phyloP scores from a whole-genome alignment of 2,797 vertebrate genomes.

The Geotrypetes seraphini region DNA sequence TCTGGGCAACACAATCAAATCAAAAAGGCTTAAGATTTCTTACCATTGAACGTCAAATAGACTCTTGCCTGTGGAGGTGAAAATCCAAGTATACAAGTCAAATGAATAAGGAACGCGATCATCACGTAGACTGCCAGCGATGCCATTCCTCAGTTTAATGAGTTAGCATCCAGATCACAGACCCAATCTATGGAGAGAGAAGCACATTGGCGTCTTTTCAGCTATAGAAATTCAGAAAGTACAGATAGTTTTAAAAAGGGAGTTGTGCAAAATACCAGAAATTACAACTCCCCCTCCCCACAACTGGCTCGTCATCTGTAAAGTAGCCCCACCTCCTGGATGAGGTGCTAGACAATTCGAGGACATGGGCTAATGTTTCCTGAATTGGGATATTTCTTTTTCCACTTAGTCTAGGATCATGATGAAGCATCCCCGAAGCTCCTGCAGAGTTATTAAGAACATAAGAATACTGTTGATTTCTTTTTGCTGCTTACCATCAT shows the following conservation, averaged over 20 bases:
- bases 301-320: conserved; percentile 19
- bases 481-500: too few species aligned
- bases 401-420: conserved; percentile 14
- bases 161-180: conserved; percentile 38
- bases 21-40: conserved; percentile 24
- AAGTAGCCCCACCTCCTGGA: conserved; percentile 37
- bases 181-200: conserved; percentile 35
- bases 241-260: too few species aligned
- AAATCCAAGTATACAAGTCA: conserved; percentile 44
- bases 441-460: too few species aligned
- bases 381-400: conserved; percentile 11
- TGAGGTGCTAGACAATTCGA: too few species aligned
- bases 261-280: too few species aligned
- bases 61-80: conserved; percentile 60
- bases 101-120: conserved; percentile 50
- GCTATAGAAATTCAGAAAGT: too few species aligned
- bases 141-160: conserved; percentile 46
- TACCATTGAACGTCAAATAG: conserved; percentile 61
- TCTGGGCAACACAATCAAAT: too few species aligned
- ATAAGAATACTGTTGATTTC: too few species aligned
- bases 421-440: too few species aligned
- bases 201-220: too few species aligned
- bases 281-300: too few species aligned
- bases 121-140: conserved; percentile 32
- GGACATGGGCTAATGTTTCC: conserved; percentile 28